Conservation (phyloP, 2,113 vertebrate genomes). For the Dasyurus viverrinus region DNA sequence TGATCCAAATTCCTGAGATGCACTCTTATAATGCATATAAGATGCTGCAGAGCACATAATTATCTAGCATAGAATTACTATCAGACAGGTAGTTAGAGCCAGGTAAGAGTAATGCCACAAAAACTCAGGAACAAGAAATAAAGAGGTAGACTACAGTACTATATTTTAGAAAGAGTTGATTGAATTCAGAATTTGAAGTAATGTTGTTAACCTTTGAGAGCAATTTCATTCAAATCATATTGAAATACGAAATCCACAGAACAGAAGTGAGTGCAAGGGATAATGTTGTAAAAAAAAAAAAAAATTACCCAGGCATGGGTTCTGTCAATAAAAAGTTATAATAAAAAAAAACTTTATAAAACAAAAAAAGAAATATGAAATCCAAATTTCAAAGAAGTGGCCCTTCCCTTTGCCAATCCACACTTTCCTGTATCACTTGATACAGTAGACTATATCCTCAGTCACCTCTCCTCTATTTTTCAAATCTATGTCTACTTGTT, state of each 20-base stretch:
- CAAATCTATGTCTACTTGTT: background rate
- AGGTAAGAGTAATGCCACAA: background rate
- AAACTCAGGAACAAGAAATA: background rate
- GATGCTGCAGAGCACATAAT: background rate
- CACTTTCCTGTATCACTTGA: background rate
- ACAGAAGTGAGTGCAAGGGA: no score
- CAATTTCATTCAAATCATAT: background rate
- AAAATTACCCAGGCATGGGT: no score
- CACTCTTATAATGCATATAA: background rate
- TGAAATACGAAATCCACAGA: background rate
- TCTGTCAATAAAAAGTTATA: no score
- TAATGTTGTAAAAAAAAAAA: no score
- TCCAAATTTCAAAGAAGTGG: background rate
- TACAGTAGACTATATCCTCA: background rate
- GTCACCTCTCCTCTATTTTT: background rate
- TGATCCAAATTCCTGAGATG: background rate
- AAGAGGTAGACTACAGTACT: background rate
- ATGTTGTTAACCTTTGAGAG: background rate
- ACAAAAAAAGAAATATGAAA: no score
- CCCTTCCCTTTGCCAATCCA: no score
- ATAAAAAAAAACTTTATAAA: no score
- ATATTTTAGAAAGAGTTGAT: background rate
- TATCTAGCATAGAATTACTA: background rate
- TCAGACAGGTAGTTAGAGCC: background rate
- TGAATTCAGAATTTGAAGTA: background rate